Evolutionary conservation across 2,888 invertebrate species (phyloP).

Genomic region (Tetheella fluctuosa): DNA sequence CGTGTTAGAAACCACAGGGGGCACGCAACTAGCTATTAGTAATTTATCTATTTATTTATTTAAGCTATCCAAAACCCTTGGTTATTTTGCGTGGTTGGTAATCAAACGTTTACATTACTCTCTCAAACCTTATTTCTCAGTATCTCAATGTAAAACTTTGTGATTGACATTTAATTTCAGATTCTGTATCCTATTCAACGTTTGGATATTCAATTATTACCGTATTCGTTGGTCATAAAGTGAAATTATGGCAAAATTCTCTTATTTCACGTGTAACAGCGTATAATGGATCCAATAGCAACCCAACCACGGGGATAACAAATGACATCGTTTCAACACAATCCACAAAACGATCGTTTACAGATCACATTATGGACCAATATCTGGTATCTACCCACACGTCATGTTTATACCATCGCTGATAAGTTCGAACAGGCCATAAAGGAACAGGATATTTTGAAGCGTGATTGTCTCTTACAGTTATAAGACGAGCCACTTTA

Average conservation of each 20-base stretch:
- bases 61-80: too few species aligned
- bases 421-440: background rate
- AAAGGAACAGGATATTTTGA: background rate
- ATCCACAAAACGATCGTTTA: slow-evolving; percentile 47
- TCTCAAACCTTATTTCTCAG: background rate
- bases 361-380: slow-evolving; percentile 52
- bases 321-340: slow-evolving; percentile 52
- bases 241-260: slow-evolving; percentile 24
- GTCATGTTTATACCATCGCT: slow-evolving; percentile 40
- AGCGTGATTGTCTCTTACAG: background rate
- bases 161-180: slow-evolving; percentile 8
- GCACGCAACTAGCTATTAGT: too few species aligned
- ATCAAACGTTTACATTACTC: too few species aligned
- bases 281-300: slow-evolving; percentile 53
- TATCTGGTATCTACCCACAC: slow-evolving; percentile 40
- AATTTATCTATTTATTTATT: too few species aligned
- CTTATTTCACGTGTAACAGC: slow-evolving; percentile 34
- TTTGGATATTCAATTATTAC: background rate
- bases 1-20: too few species aligned
- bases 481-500: background rate
- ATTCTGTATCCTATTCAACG: background rate
- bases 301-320: slow-evolving; percentile 51
- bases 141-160: background rate
- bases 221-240: slow-evolving; percentile 18
- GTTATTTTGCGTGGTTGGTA: too few species aligned